Conservation (phyloP, 2,113 vertebrate species). For the Aleadryas rufinucha region DNA sequence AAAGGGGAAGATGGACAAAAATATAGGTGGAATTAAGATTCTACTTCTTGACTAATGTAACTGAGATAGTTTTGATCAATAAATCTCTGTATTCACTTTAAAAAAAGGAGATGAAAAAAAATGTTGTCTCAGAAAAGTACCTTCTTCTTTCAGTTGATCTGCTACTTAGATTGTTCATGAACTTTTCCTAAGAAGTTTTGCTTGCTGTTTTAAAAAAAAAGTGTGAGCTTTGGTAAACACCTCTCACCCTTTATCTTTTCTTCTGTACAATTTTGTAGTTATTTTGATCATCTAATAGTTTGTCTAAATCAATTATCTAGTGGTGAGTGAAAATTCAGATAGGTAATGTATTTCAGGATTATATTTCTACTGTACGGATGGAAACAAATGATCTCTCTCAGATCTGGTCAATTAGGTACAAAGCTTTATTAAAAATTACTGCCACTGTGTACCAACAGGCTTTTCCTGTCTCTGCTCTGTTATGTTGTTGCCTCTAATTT, state of each 20-base stretch:
- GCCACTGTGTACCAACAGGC: background rate
- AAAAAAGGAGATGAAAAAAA: background rate
- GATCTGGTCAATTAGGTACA: background rate
- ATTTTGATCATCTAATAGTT: background rate
- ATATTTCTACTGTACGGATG: background rate
- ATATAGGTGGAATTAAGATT: background rate
- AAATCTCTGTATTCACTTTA: background rate
- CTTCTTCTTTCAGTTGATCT: background rate
- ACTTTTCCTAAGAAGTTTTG: background rate
- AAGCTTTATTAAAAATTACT: background rate
- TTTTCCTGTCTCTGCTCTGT: background rate
- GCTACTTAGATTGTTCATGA: background rate
- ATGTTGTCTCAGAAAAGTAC: background rate
- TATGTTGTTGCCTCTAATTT: background rate
- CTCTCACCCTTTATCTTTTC: background rate
- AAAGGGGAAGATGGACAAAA: background rate
- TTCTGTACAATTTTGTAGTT: background rate
- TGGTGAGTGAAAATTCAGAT: background rate
- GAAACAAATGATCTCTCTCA: background rate
- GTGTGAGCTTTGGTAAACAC: accelerated
- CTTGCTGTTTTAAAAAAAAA: background rate
- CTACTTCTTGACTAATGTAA: background rate
- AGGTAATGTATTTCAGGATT: background rate
- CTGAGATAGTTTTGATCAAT: background rate
- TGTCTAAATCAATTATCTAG: background rate